Base-by-base conservation (phyloP, 37 sponge, comb jelly and placozoan species). In the Eunapius fragilis region DNA sequence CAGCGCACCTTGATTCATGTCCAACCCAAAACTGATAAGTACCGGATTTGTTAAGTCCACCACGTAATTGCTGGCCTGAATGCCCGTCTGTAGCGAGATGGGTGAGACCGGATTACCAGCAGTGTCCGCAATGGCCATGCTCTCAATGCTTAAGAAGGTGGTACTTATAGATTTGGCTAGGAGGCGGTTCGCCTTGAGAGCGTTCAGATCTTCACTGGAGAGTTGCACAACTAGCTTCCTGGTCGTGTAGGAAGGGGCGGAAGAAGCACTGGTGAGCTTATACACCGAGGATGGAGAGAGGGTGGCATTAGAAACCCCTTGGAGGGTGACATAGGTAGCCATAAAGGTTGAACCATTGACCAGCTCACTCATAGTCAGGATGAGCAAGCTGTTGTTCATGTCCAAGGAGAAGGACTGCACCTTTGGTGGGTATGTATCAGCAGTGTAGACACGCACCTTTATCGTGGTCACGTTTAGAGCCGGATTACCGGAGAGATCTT, bases 361-460 rank as follows among this genome's bases (percentile, higher is more conserved):
- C 12, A 87, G 70, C 78, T 97, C 95, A 84, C 80, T 85, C 22
- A 97, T 35, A 23, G 86, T 85, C 7, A 95, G 33, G 0, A 36
- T 68, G 30, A 97, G 86, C 10, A 31, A 31, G 4, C 93, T 95
- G 71, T 10, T 45, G 50, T 96, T 88, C 86, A 97, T 84, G 79
- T 94, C 84, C 24, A 97, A 68, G 12, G 19, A 31, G 69, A 89
- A 97, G 0, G 70, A 77, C 22, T 26, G 25, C 13, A 94, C 78
- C 0, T 25, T 70, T 49, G 97, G 95, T 0, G 78, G 67, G 35
- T 93, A 91, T 0, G 37, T 83, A 79, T 97, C 97, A 37, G 37
- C 27, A 34, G 41, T 78, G 37, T 81, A 91, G 22, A 25, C 32
- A 74, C 75, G 31, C 31, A 85, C 88, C 34, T 22, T 72, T 38